Evolutionary conservation across 2,888 invertebrate species (phyloP), one percentile per base, ranked within the genome.

Genomic region (Folsomia manolachei): DNA sequence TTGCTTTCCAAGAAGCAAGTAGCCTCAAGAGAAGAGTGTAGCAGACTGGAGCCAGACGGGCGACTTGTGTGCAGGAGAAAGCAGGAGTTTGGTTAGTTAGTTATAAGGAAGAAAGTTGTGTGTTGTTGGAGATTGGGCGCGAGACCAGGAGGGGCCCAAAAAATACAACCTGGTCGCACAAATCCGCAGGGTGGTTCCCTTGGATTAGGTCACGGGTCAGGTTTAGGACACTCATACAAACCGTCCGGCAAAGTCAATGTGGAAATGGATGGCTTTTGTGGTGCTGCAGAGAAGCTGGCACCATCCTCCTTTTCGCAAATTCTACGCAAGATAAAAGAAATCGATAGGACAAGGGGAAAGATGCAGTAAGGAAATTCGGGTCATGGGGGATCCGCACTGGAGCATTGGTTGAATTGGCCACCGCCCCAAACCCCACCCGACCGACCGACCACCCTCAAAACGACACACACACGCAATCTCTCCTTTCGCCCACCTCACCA

Each of bases 301-400:
- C 74, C 76, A 70, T 77, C 78, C 74, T 69, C 74, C 74, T 74
- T 75, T 79, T 78, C 70, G 75, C 77, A 73, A 78, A 77, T 79
- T 81, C 78, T 78, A 79, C 80, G 78, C 79, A 79, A 78, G 76
- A 75, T 74, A 68, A 63, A 75, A 75, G 75, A 74, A 79, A 79
- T 79, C 79, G 77, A 79, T 79, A 77, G 70, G 76, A 27, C 21
- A n/a, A n/a, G 27, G 39, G 64, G 65, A 76, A 78, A 78, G 76
- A 75, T 80, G 81, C 80, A 77, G 77, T 67, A 76, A 75, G 75
- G 75, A 77, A 75, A 76, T 76, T 79, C 79, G 79, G 64, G 77
- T 78, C 78, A 78, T 74, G 75, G 75, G 39, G 27, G 27, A 27
- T 18, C 27, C 69, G 71, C 56, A 56, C 61, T 52, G 66, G 53